Conservation (phyloP, 2,888 invertebrate genomes). For the Salticus scenicus region DNA sequence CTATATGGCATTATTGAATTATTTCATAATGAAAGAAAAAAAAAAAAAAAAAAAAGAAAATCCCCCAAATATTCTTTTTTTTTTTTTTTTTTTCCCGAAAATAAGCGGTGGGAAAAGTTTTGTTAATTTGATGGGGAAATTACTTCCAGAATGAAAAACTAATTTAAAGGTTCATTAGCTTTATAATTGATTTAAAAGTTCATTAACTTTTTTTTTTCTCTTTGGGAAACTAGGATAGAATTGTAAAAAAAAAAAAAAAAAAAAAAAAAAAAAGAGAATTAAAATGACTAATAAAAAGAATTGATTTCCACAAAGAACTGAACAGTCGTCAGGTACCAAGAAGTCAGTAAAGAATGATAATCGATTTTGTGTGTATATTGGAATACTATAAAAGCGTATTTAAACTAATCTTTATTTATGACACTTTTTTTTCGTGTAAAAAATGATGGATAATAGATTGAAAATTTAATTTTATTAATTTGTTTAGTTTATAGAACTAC, state of each 20-base stretch:
- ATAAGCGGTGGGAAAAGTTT: background rate
- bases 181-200: conserved; percentile 17
- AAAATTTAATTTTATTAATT: too few species aligned
- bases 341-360: too few species aligned
- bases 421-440: too few species aligned
- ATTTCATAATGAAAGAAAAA: background rate
- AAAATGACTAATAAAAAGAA: background rate
- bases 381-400: background rate
- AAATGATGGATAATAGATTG: too few species aligned
- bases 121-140: conserved; percentile 6
- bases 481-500: too few species aligned
- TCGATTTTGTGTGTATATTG: background rate
- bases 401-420: too few species aligned
- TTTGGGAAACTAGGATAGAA: background rate
- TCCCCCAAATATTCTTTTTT: background rate
- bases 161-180: conserved; percentile 8
- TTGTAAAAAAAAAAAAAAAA: background rate
- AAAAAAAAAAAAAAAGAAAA: background rate
- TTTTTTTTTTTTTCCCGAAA: background rate
- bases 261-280: background rate
- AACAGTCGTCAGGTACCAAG: too few species aligned
- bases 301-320: too few species aligned
- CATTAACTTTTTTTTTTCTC: conserved; percentile 1
- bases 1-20: conserved; percentile 2
- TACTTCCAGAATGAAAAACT: background rate